Base-by-base conservation (phyloP, 2,113 vertebrate genomes). In the Lophura nycthemera region DNA sequence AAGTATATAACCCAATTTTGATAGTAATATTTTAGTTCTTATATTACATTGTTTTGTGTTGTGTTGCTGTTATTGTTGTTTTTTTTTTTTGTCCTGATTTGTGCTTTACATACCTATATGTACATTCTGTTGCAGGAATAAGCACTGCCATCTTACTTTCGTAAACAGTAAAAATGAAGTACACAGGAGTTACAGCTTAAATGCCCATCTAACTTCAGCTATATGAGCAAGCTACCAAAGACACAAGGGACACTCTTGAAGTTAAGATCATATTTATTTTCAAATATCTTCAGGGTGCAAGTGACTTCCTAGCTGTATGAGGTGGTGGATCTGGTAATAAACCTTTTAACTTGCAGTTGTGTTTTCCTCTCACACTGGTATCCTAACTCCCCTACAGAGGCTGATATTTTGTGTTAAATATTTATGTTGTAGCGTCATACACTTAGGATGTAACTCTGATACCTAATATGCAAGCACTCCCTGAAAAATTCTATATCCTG, bases 401-500 rank as follows among this genome's bases (percentile, higher is more conserved):
- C n/a, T 59, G 50, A 30, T 89, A 67, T 89, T 95, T 88, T 90
- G 43, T 71, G 61, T 88, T 72, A 81, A 91, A 96, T 95, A 81
- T 90, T 95, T 94, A 75, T 73, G 52, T 32, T 63, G 69, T 40
- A 76, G 79, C 3, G 2, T 93, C 88, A 92, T 65, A 54, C 67
- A 61, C 54, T 79, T 90, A 89, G 85, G 95, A 82, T 96, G 64
- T 94, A 74, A 71, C 89, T 88, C 81, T 66, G 72, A 95, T 80
- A 88, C 75, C 67, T 92, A 95, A 74, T 84, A 93, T 59, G 63
- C 88, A 88, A 94, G 84, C 52, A 24, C 22, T 82, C 71, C 78
- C 61, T 65, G 92, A 93, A 96, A 95, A 94, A 56, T 72, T 78
- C 88, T 90, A 89, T 54, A 95, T 97, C 96, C 96, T 97, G 94